Evolutionary conservation across 2,888 invertebrate genomes (phyloP).

Genomic region (Alviniconcha strummeri): DNA sequence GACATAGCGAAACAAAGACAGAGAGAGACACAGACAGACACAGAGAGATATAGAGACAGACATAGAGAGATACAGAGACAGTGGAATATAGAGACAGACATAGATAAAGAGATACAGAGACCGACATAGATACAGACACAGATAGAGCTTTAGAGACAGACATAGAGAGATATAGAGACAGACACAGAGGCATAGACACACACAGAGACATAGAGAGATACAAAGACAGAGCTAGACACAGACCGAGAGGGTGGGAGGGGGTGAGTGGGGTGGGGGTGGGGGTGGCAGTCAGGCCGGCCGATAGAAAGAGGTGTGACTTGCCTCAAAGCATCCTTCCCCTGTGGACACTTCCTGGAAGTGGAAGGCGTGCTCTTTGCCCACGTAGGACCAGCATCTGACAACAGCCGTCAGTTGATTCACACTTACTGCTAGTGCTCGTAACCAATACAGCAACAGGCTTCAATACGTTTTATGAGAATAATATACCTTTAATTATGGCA

Average conservation of each 20-base stretch:
- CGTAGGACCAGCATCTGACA: conserved; percentile 61
- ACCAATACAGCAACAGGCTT: too few relatives aligned
- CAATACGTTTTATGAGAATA: too few relatives aligned
- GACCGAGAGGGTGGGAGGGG: too few relatives aligned
- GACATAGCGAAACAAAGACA: background rate
- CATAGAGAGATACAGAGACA: too few relatives aligned
- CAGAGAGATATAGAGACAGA: background rate
- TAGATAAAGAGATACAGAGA: too few relatives aligned
- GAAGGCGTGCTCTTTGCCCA: conserved; percentile 50
- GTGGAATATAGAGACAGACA: too few relatives aligned
- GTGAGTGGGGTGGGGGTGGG: background rate
- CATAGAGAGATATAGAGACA: too few relatives aligned
- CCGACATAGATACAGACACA: too few relatives aligned
- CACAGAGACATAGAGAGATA: too few relatives aligned
- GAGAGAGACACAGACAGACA: background rate
- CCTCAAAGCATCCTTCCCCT: conserved; percentile 58
- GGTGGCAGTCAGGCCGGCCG: background rate
- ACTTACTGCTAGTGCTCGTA: background rate
- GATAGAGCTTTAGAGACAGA: too few relatives aligned
- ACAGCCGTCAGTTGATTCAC: background rate
- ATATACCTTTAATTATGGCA: background rate
- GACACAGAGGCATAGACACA: too few relatives aligned
- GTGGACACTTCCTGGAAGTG: conserved; percentile 59
- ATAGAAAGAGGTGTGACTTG: conserved; percentile 28
- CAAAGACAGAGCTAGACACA: too few relatives aligned